Percentiles rank a stretch among this genome's conserved stretches.
Evolutionary conservation across 2,888 invertebrate species (phyloP).

Genomic region (Opisthograptis luteolata): DNA sequence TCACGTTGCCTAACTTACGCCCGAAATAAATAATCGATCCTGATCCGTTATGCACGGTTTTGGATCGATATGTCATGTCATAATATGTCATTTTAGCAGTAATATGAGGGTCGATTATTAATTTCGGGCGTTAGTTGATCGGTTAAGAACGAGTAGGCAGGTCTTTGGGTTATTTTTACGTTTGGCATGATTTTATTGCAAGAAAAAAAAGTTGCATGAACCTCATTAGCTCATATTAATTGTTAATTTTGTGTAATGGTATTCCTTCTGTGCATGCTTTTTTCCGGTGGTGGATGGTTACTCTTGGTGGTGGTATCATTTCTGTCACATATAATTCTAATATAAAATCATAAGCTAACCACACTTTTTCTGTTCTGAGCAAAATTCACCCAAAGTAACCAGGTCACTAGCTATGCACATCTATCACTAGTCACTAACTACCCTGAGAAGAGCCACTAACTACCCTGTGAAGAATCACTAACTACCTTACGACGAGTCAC

Average conservation of each 20-base stretch:
- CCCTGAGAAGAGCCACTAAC: no score
- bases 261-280: slow-evolving; percentile 26
- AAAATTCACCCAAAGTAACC: slow-evolving; percentile 69
- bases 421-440: slow-evolving; percentile 58
- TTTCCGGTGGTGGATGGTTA: slow-evolving; percentile 53
- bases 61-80: no score
- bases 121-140: no score
- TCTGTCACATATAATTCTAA: no score
- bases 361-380: slow-evolving; percentile 72
- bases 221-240: no score
- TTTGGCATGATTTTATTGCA: not conserved
- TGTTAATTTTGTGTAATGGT: not conserved
- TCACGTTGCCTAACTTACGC: no score
- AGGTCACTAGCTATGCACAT: slow-evolving; percentile 53
- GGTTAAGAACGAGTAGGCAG: no score
- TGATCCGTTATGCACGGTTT: no score
- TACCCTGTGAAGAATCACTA: slow-evolving; percentile 4
- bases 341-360: slow-evolving; percentile 74
- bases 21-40: no score
- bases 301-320: slow-evolving; percentile 56
- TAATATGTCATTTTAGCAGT: no score
- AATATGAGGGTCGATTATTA: no score
- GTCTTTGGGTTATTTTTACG: no score
- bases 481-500: not conserved
- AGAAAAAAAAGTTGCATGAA: not conserved